These are phyloP conservation scores for Trachelus tabidus DNA, from an alignment of 2,888 invertebrate genomes.

Conservation along the genomic window DNA sequence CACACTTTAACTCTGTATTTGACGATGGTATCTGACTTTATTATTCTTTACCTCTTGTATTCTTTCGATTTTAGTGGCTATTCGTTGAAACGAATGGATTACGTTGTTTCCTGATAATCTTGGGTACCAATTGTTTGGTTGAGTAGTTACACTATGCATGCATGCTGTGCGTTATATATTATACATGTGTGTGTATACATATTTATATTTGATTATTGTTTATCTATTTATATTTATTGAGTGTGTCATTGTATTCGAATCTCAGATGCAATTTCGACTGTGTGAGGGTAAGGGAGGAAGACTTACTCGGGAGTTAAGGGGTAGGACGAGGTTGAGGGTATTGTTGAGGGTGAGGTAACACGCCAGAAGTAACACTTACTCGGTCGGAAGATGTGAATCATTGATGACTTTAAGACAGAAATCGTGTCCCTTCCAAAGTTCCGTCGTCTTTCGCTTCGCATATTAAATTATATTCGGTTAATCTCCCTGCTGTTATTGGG, in stretches of 20 bases:
- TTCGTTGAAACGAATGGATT: neutral
- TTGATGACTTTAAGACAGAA: conserved; percentile 59
- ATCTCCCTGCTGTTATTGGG: conserved; percentile 24
- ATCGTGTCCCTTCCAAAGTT: conserved; percentile 47
- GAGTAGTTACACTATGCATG: neutral
- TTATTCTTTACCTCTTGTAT: neutral
- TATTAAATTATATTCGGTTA: conserved; percentile 49
- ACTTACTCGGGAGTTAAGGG: neutral
- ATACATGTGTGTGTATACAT: too few relatives aligned
- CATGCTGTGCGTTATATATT: neutral
- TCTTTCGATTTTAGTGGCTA: neutral
- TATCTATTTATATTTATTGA: neutral
- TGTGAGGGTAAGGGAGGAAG: neutral
- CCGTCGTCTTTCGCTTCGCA: conserved; percentile 31
- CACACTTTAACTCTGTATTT: neutral
- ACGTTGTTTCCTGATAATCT: neutral
- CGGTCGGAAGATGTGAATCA: conserved; percentile 49
- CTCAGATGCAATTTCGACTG: neutral
- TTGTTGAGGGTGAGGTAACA: conserved; percentile 17
- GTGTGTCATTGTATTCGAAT: neutral
- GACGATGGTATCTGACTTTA: neutral
- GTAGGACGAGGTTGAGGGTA: neutral
- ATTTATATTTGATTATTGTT: neutral
- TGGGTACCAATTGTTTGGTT: neutral
- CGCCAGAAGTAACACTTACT: conserved; percentile 32